Evolutionary conservation across 2,797 vertebrate genomes (phyloP).

Genomic region (Moxostoma hubbsi): DNA sequence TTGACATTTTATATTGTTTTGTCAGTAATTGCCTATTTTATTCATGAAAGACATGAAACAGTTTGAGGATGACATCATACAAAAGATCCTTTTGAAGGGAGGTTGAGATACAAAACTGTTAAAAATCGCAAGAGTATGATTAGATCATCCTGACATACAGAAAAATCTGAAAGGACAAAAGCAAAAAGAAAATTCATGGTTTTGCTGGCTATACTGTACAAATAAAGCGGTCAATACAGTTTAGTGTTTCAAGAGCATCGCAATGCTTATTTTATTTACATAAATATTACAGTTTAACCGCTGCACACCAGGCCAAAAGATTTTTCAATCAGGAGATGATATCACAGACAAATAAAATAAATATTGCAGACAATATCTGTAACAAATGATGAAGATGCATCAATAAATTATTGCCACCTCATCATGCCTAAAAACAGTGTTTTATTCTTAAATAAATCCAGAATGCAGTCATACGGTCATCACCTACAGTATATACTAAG

Average conservation of each 20-base stretch:
- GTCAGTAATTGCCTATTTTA: constrained; percentile 70
- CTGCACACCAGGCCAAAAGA: constrained; percentile 40
- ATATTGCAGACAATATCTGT: constrained; percentile 43
- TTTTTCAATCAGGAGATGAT: constrained; percentile 26
- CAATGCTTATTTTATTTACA: constrained; percentile 54
- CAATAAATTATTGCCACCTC: constrained; percentile 40
- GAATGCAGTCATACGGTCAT: constrained; percentile 30
- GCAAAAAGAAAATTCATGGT: constrained; percentile 22
- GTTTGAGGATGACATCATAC: constrained; percentile 62
- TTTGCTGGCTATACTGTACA: constrained; percentile 44
- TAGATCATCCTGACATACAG: constrained; percentile 5
- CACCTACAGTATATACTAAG: constrained; percentile 20
- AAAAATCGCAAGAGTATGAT: constrained; percentile 46
- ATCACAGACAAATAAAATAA: constrained; percentile 46
- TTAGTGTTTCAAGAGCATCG: constrained; percentile 50
- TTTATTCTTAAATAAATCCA: neutral
- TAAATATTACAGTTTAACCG: constrained; percentile 46
- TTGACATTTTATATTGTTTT: constrained; percentile 8
- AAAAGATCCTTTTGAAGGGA: constrained; percentile 60
- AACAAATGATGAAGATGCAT: constrained; percentile 32
- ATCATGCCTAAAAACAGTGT: constrained; percentile 30
- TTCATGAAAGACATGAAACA: constrained; percentile 72
- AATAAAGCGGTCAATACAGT: constrained; percentile 47
- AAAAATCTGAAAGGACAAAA: constrained; percentile 15
- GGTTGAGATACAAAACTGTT: constrained; percentile 57